These are phyloP conservation scores for Acromyrmex echinatior DNA, from an alignment of 1,140 invertebrate species.

Conservation along the genomic window DNA sequence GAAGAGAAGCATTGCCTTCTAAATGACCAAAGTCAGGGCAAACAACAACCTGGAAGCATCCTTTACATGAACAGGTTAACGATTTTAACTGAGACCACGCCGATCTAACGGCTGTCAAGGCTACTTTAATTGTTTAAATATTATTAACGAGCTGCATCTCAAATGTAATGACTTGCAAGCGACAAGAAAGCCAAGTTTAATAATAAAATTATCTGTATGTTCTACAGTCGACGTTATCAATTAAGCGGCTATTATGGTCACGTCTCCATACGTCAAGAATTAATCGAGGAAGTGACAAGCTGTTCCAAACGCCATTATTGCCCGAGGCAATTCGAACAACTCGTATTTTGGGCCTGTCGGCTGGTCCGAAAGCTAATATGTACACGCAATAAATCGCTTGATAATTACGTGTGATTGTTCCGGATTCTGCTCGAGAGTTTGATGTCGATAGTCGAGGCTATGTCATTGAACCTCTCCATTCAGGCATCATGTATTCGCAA, in stretches of 20 bases:
- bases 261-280: not conserved
- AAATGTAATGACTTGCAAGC: not conserved
- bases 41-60: conserved; percentile 38
- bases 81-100: conserved; percentile 4
- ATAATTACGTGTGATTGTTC: conserved; percentile 25
- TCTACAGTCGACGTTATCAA: not conserved
- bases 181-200: not conserved
- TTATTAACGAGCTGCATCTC: not conserved
- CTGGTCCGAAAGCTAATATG: not conserved
- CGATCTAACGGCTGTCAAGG: not conserved
- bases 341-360: not conserved
- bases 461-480: conserved; percentile 37
- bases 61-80: conserved; percentile 22
- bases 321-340: conserved; percentile 25
- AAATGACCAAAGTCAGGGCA: conserved; percentile 51
- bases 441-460: conserved; percentile 47
- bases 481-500: not conserved
- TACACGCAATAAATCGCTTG: conserved; percentile 16
- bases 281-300: conserved; percentile 46
- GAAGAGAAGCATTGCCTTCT: conserved; percentile 39
- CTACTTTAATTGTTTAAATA: conserved; percentile 24
- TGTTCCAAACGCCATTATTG: not conserved
- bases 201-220: not conserved
- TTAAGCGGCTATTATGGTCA: conserved; percentile 12
- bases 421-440: not conserved